phyloP scores from a whole-genome alignment of 1,140 invertebrate species.

The Euura lappo region DNA sequence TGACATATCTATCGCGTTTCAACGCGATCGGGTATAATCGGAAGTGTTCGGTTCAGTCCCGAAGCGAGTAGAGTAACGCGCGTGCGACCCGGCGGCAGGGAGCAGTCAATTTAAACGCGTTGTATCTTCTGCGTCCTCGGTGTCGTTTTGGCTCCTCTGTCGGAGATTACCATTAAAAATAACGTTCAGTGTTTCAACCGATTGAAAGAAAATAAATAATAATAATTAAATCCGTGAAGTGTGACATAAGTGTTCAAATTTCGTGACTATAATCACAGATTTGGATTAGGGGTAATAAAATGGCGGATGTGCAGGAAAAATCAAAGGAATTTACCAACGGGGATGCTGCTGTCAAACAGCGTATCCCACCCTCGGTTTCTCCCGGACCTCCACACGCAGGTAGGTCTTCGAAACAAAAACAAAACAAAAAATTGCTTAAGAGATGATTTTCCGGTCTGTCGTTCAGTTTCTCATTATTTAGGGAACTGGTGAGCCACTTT shows the following conservation, averaged over 20 bases:
- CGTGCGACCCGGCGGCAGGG: slow-evolving; percentile 41
- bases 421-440: no score
- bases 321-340: background rate
- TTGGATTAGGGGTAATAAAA: background rate
- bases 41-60: slow-evolving; percentile 27
- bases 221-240: background rate
- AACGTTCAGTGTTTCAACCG: no score
- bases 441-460: no score
- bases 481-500: no score
- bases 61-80: slow-evolving; percentile 23
- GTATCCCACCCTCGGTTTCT: background rate
- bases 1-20: background rate
- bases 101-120: slow-evolving; percentile 54
- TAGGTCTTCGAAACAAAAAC: background rate
- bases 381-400: background rate
- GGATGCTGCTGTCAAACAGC: background rate
- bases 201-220: no score
- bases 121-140: slow-evolving; percentile 31
- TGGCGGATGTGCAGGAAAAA: background rate
- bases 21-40: slow-evolving; percentile 24
- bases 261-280: background rate
- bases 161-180: background rate
- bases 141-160: slow-evolving; percentile 6
- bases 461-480: no score
- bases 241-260: background rate